Evolutionary conservation across 2,888 invertebrate genomes (phyloP), one percentile per base, ranked within the genome.

Genomic region (Agrochola lota): DNA sequence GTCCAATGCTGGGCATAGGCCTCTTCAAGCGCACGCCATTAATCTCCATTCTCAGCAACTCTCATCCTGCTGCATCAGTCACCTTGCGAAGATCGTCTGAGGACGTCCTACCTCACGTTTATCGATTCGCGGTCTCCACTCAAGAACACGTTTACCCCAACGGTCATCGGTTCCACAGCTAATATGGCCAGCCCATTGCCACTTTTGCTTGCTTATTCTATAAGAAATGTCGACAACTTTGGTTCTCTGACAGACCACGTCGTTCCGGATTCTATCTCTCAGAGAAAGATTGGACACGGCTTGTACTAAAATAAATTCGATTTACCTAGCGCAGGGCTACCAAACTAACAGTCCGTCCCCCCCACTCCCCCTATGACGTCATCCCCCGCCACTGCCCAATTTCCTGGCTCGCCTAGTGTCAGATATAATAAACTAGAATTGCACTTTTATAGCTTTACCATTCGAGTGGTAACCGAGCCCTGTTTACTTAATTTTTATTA

Each of bases 401-500:
- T 88, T 86, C 85, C 87, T 84, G 87, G 75, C 89, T 69, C 83
- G 85, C 89, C 89, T 86, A 85, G 81, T 64, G 66, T 75, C 72
- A 79, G 69, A 81, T 79, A 87, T 81, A 87, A 90, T 90, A 90
- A 90, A 90, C 75, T 86, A 72, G 84, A 87, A 91, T 91, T 89
- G 87, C 89, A 88, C 84, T 89, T 90, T 91, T 90, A 90, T 90
- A 77, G 77, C 78, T 78, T 60, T 82, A 78, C 77, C 84, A 76
- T 85, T 81, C 78, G 70, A 85, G 57, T 81, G 77, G 72, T 81
- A 77, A 82, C 83, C 76, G 6, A 78, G 52, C 67, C 83, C 83
- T 87, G 79, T 88, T 86, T 89, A 82, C 89, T 85, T 88, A 89
- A 88, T 88, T 88, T 88, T 87, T 88, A 89, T 84, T 55, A 40